Evolutionary conservation across 1,140 invertebrate species (phyloP).

Genomic region (Amphibalanus amphitrite): DNA sequence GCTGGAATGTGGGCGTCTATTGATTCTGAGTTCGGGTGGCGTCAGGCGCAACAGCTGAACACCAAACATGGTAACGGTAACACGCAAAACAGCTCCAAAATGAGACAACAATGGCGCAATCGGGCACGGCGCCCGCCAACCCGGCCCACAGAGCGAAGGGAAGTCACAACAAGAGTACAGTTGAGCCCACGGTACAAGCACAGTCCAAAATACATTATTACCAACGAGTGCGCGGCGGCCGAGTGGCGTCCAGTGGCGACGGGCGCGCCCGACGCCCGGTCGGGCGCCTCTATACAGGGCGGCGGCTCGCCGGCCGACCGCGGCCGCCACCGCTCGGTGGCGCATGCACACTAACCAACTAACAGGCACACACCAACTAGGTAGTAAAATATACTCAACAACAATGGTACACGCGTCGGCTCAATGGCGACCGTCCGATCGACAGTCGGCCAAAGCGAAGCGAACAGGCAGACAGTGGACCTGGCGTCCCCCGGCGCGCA

Average conservation of each 20-base stretch:
- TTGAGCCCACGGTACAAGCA: background rate
- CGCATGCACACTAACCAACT: background rate
- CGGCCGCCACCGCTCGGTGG: too few species aligned
- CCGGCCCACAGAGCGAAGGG: background rate
- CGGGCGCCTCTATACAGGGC: background rate
- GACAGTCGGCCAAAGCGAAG: background rate
- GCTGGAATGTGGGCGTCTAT: background rate
- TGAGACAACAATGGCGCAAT: background rate
- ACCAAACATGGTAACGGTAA: background rate
- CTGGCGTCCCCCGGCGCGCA: background rate
- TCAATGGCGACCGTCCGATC: background rate
- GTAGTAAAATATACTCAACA: slow-evolving; percentile 4
- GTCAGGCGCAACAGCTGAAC: background rate
- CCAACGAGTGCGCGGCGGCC: background rate
- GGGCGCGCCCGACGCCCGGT: background rate
- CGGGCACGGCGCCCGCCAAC: background rate
- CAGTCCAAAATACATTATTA: background rate
- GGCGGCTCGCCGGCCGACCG: too few species aligned
- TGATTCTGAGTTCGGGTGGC: background rate
- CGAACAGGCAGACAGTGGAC: background rate
- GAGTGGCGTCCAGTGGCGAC: too few species aligned
- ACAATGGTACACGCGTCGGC: background rate
- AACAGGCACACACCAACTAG: background rate
- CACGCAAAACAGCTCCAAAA: slow-evolving; percentile 1
- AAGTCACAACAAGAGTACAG: slow-evolving; percentile 1